Percentiles rank a stretch among this genome's conserved stretches.
Conservation (phyloP, 92 coral and sea anemone species). For the Montipora capitata region DNA sequence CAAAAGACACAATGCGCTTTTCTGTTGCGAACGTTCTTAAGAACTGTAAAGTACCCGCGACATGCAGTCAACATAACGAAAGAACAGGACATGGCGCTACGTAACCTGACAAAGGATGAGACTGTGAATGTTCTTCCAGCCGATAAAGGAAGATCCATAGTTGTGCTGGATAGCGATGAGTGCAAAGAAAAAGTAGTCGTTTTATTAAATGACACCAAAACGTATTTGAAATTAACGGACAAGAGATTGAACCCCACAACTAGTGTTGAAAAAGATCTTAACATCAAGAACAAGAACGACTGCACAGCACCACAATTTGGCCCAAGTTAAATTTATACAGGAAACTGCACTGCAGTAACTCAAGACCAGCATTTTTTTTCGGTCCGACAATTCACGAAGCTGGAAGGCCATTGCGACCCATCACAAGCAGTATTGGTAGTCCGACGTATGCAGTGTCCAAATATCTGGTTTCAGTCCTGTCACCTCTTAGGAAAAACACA, state of each 20-base stretch:
- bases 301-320: not conserved
- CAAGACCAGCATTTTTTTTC: not conserved
- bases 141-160: too few relatives aligned
- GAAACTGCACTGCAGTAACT: not conserved
- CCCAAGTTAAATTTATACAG: not conserved
- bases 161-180: not conserved
- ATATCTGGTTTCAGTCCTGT: too few relatives aligned
- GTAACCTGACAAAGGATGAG: not conserved
- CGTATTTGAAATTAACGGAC: too few relatives aligned
- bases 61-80: not conserved
- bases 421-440: too few relatives aligned
- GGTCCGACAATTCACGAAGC: too few relatives aligned
- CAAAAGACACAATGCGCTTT: constrained; percentile 10
- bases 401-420: not conserved
- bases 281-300: not conserved
- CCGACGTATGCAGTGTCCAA: too few relatives aligned
- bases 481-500: too few relatives aligned
- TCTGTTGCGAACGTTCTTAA: not conserved
- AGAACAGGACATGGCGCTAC: not conserved
- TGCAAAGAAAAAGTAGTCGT: not conserved
- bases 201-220: not conserved
- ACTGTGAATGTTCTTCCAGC: not conserved
- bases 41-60: constrained; percentile 1
- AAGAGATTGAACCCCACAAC: not conserved
- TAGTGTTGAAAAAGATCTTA: constrained; percentile 25